Evolutionary conservation across 1,140 invertebrate genomes (phyloP).

Genomic region (Choristoneura fumiferana): DNA sequence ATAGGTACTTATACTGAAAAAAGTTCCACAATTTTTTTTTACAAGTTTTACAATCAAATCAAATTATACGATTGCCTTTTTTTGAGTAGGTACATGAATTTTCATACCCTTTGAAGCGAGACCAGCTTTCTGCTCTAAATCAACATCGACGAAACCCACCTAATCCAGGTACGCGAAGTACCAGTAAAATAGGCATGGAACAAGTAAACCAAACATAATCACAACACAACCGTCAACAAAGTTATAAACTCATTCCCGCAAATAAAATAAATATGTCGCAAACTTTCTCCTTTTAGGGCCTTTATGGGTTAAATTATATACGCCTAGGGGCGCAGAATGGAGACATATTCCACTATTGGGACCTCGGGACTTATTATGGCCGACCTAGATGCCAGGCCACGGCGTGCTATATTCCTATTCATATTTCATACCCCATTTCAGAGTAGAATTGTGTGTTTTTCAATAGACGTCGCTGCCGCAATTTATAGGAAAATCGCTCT

Average conservation of each 20-base stretch:
- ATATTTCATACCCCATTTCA: constrained; percentile 61
- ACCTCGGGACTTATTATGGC: constrained; percentile 53
- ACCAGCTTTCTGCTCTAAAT: too few relatives aligned
- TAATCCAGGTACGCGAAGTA: too few relatives aligned
- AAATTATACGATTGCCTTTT: too few relatives aligned
- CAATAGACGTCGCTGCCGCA: constrained; percentile 28
- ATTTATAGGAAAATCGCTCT: constrained; percentile 28
- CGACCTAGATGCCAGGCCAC: constrained; percentile 44
- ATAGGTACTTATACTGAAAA: too few relatives aligned
- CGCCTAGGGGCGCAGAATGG: constrained; percentile 62
- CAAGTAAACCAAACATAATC: constrained; percentile 19
- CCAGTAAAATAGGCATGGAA: too few relatives aligned
- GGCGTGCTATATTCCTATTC: constrained; percentile 44
- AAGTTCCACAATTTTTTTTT: too few relatives aligned
- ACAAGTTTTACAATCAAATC: too few relatives aligned
- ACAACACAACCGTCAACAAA: constrained; percentile 34
- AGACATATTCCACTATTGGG: constrained; percentile 67
- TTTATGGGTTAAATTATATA: constrained; percentile 73
- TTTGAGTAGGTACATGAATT: too few relatives aligned
- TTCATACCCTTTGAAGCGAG: too few relatives aligned
- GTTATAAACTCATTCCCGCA: constrained; percentile 51
- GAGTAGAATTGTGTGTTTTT: constrained; percentile 48
- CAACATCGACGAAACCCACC: too few relatives aligned
- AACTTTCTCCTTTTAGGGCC: constrained; percentile 64
- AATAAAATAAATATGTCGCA: constrained; percentile 65